These are phyloP conservation scores for Orthosia gracilis DNA, from an alignment of 2,888 invertebrate species.

Conservation along the genomic window DNA sequence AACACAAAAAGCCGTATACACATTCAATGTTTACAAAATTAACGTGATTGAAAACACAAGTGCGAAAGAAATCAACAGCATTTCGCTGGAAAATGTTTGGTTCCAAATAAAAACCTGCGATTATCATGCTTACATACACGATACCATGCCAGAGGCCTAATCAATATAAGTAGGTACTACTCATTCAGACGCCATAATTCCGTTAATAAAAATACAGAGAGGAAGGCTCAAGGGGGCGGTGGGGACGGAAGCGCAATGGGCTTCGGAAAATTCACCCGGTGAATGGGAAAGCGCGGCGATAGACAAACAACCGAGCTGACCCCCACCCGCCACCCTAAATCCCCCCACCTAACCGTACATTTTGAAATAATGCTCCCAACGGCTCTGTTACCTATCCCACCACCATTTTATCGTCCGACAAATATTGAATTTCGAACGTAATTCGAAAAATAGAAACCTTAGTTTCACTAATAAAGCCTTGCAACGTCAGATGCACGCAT, in stretches of 20 bases:
- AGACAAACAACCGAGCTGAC: slow-evolving; percentile 89
- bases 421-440: slow-evolving; percentile 64
- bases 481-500: slow-evolving; percentile 82
- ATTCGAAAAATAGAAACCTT: slow-evolving; percentile 45
- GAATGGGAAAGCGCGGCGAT: slow-evolving; percentile 90
- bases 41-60: slow-evolving; percentile 17
- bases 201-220: slow-evolving; percentile 89
- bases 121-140: slow-evolving; percentile 52
- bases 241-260: slow-evolving; percentile 86
- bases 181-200: slow-evolving; percentile 89
- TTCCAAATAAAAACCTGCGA: slow-evolving; percentile 41
- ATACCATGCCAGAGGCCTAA: slow-evolving; percentile 74
- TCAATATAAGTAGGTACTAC: slow-evolving; percentile 88
- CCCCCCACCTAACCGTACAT: slow-evolving; percentile 83
- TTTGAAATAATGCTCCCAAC: slow-evolving; percentile 88
- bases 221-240: slow-evolving; percentile 79
- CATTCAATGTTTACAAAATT: slow-evolving; percentile 20
- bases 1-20: slow-evolving; percentile 19
- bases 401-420: slow-evolving; percentile 68
- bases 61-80: slow-evolving; percentile 23
- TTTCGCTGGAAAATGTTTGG: slow-evolving; percentile 19
- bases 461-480: slow-evolving; percentile 60
- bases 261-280: slow-evolving; percentile 90
- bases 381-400: slow-evolving; percentile 74
- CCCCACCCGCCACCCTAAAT: slow-evolving; percentile 73